Evolutionary conservation across 2,797 vertebrate species (phyloP).

Genomic region (Coreius guichenoti): DNA sequence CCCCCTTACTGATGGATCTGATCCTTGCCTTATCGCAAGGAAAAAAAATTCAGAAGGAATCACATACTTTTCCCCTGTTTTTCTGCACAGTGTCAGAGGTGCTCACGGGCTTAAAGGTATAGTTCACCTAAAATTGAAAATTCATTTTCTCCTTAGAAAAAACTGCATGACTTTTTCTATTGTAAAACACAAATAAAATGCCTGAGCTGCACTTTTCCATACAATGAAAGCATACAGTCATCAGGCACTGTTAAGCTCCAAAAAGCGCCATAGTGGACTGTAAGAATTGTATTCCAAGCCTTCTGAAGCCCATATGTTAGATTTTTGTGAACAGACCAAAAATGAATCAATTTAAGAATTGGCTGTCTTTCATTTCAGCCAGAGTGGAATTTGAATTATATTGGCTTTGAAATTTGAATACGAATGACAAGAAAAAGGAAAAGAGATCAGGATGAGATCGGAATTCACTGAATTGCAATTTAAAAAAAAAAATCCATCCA

Average conservation of each 20-base stretch:
- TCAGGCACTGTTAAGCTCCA: background rate
- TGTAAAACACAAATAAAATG: background rate
- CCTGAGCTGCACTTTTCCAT: background rate
- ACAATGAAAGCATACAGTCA: background rate
- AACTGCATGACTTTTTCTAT: too few species aligned
- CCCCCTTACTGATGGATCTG: constrained; percentile 27
- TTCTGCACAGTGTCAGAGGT: background rate
- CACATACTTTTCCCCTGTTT: background rate
- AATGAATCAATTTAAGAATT: background rate
- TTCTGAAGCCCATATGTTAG: constrained; percentile 8
- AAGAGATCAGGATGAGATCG: background rate
- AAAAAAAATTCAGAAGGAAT: constrained; percentile 26
- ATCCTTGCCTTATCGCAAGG: constrained; percentile 33
- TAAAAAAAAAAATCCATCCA: too few species aligned
- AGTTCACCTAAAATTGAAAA: background rate
- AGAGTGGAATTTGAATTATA: constrained; percentile 20
- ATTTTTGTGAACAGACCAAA: background rate
- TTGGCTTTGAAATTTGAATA: background rate
- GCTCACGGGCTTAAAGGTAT: background rate
- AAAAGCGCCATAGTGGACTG: background rate
- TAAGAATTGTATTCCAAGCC: background rate
- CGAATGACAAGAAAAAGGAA: background rate
- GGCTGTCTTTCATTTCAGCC: background rate
- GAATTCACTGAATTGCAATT: too few species aligned
- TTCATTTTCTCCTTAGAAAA: background rate